These are phyloP conservation scores for Diplosoma virens DNA, from an alignment of 23 tunicate genomes.

Conservation along the genomic window DNA sequence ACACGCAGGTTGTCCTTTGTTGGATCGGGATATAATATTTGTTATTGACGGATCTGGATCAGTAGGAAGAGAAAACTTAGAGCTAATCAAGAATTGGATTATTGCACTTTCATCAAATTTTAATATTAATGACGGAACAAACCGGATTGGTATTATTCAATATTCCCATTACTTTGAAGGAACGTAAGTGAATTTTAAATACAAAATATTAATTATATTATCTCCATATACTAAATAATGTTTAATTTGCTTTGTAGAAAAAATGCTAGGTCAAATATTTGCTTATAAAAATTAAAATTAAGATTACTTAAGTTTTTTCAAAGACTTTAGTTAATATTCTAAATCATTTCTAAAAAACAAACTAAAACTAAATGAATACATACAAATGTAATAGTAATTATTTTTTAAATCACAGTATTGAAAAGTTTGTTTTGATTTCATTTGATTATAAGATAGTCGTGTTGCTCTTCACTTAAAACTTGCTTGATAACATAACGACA, in stretches of 20 bases:
- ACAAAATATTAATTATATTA: neutral
- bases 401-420: neutral
- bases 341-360: too few species aligned
- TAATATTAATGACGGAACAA: neutral
- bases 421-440: neutral
- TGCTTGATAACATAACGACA: too few species aligned
- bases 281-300: too few species aligned
- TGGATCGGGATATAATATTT: neutral
- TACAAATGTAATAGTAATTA: neutral
- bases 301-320: too few species aligned
- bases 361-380: too few species aligned
- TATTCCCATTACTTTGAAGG: conserved; percentile 5
- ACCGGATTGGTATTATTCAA: conserved; percentile 9
- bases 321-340: too few species aligned
- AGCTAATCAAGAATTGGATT: neutral
- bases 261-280: neutral
- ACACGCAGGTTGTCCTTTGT: conserved; percentile 13
- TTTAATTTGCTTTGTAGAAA: too few species aligned
- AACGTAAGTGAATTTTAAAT: neutral
- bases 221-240: too few species aligned
- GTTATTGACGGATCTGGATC: conserved; percentile 24
- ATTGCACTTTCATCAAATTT: neutral
- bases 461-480: too few species aligned
- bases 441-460: too few species aligned
- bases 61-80: conserved; percentile 15